phyloP scores from a whole-genome alignment of 2,888 invertebrate species.

The Laothoe populi region DNA sequence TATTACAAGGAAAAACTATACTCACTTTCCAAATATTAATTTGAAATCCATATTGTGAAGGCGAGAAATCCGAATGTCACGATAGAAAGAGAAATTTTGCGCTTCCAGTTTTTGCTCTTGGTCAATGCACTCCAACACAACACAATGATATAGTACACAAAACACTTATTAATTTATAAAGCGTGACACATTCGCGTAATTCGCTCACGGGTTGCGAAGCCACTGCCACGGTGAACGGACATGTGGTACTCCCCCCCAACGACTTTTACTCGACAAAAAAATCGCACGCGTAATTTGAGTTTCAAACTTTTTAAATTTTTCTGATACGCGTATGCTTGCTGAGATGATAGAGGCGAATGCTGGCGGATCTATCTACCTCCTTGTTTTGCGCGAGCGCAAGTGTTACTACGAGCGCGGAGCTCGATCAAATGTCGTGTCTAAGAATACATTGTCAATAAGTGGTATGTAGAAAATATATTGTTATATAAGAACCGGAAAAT shows the following conservation, averaged over 20 bases:
- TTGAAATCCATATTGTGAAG: conserved; percentile 26
- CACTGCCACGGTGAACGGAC: conserved; percentile 52
- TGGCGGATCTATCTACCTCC: conserved; percentile 39
- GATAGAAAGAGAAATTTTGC: conserved; percentile 29
- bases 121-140: conserved; percentile 24
- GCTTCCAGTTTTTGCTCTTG: conserved; percentile 26
- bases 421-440: conserved; percentile 26
- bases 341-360: conserved; percentile 63
- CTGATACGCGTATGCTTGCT: conserved; percentile 49
- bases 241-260: conserved; percentile 41
- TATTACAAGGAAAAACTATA: conserved; percentile 13
- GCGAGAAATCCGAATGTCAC: conserved; percentile 26
- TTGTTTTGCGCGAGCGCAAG: conserved; percentile 36
- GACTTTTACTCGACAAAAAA: conserved; percentile 44
- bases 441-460: not conserved
- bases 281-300: conserved; percentile 41
- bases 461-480: conserved; percentile 4
- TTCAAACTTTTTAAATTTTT: conserved; percentile 39
- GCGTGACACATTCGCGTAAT: conserved; percentile 27
- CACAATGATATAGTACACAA: conserved; percentile 18
- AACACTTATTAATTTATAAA: conserved; percentile 7
- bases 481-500: not conserved
- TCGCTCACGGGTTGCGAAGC: conserved; percentile 40
- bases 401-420: conserved; percentile 31
- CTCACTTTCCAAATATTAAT: conserved; percentile 25